Evolutionary conservation across 2,888 invertebrate genomes (phyloP), one percentile per base, ranked within the genome.

Genomic region (Conomelus anceps): DNA sequence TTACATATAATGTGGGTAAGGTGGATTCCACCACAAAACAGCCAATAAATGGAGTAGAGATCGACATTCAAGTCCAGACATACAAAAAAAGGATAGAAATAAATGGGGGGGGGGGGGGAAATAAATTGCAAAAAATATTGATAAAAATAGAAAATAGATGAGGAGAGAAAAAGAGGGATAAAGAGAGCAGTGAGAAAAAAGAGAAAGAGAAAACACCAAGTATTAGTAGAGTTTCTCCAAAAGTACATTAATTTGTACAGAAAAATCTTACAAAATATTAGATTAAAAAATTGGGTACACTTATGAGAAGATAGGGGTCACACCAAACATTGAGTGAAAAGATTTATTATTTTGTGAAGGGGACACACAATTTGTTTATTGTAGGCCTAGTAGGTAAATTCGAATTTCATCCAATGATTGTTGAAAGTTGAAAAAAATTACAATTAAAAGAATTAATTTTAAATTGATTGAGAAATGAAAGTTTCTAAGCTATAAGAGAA

Each of bases 201-300:
- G 84, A 89, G 89, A 89, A 91, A 89, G 89, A 88, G 90, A 88
- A 88, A 90, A 88, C 89, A 89, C 87, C 88, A 87, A 87, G 34
- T 87, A 22, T 87, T 87, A 29, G 22, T 29, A 87, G 34, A 87
- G 34, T 87, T 87, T 29, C 26, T 87, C 29, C 87, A 87, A 87
- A 87, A 87, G 20, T 22, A 87, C 87, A 87, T 29, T 87, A 3
- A 87, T n/a, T n/a, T n/a, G n/a, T n/a, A 63, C n/a, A 63, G 63
- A 63, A 63, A 63, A 63, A 63, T n/a, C 63, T 63, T 63, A 63
- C 63, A 63, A 20, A n/a, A 20, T 63, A 63, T n/a, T 20, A 63
- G n/a, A 7, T 63, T 63, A 63, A n/a, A 63, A 63, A 3, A 41
- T 41, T 41, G 41, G 41, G 41, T 13, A 63, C 63, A 63, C 63